phyloP scores from a whole-genome alignment of 2,797 vertebrate species.

The Masticophis lateralis region DNA sequence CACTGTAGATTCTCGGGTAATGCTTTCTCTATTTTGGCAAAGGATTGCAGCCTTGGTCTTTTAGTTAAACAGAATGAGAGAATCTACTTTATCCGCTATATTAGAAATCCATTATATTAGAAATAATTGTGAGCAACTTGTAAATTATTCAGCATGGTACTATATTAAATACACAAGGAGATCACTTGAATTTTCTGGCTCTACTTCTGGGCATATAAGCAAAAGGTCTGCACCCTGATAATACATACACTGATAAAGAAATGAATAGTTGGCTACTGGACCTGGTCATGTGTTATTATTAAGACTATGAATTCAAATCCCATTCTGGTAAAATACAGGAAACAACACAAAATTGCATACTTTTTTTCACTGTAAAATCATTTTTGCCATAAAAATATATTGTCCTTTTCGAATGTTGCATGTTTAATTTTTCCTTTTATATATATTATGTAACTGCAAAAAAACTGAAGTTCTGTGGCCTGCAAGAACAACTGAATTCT shows the following conservation, averaged over 20 bases:
- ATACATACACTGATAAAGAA: background rate
- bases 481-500: background rate
- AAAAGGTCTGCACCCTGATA: background rate
- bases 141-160: background rate
- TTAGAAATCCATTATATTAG: background rate
- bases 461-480: background rate
- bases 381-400: background rate
- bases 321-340: background rate
- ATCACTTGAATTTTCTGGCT: background rate
- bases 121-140: background rate
- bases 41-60: background rate
- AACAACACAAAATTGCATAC: background rate
- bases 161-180: background rate
- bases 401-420: background rate
- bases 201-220: background rate
- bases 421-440: background rate
- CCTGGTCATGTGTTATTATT: background rate
- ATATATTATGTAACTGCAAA: background rate
- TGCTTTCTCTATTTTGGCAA: too few species aligned
- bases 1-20: background rate
- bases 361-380: background rate
- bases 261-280: background rate
- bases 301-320: background rate
- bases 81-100: background rate
- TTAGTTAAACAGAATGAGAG: background rate